Evolutionary conservation across 2,888 invertebrate species (phyloP).

Genomic region (Philaethria dido): DNA sequence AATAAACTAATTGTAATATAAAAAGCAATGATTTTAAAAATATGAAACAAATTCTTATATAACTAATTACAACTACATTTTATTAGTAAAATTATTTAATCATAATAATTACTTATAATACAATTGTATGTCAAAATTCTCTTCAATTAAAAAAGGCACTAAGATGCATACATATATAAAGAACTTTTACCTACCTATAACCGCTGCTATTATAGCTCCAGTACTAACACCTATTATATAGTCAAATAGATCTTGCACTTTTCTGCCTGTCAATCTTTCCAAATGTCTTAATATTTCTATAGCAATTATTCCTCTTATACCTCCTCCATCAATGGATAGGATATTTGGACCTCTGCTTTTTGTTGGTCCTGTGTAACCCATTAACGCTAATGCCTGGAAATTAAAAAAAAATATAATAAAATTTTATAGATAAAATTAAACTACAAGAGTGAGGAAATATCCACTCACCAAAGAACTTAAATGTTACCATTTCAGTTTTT

Average conservation of each 20-base stretch:
- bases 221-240: slow-evolving; percentile 93
- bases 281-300: slow-evolving; percentile 91
- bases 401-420: not conserved
- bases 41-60: not conserved
- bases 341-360: slow-evolving; percentile 90
- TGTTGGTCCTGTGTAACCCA: slow-evolving; percentile 88
- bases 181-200: slow-evolving; percentile 82
- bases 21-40: too few species aligned
- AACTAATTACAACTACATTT: too few species aligned
- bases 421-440: too few species aligned
- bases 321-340: slow-evolving; percentile 95
- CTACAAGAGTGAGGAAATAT: too few species aligned
- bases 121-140: too few species aligned
- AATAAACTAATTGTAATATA: too few species aligned
- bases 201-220: slow-evolving; percentile 91
- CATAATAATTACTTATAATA: too few species aligned
- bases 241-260: slow-evolving; percentile 92
- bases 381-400: slow-evolving; percentile 84
- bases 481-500: too few species aligned
- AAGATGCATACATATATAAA: slow-evolving; percentile 9
- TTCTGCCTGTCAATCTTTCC: slow-evolving; percentile 87
- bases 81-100: too few species aligned
- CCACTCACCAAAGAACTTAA: too few species aligned
- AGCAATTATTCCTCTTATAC: slow-evolving; percentile 93
- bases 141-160: too few species aligned